Percentiles rank a stretch among this genome's conserved stretches.
Evolutionary conservation across 2,113 vertebrate species (phyloP).

Genomic region (Saguinus imperator): DNA sequence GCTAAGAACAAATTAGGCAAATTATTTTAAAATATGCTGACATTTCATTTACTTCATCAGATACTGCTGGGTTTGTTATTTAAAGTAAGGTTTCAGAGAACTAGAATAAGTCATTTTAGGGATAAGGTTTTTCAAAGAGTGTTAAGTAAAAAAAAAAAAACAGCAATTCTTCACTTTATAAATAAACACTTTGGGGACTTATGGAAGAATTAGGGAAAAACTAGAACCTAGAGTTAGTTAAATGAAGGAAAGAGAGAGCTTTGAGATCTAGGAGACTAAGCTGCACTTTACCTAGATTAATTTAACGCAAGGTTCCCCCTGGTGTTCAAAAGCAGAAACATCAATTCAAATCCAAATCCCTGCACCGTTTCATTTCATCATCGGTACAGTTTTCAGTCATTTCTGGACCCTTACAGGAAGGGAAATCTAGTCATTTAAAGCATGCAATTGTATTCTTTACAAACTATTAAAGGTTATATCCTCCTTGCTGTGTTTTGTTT

Average conservation of each 20-base stretch:
- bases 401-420: neutral
- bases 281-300: neutral
- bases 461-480: neutral
- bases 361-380: neutral
- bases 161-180: neutral
- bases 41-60: neutral
- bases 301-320: slow-evolving; percentile 38
- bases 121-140: neutral
- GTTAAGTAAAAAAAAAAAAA: neutral
- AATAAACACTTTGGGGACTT: neutral
- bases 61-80: slow-evolving; percentile 2
- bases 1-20: neutral
- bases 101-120: neutral
- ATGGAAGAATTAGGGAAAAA: neutral
- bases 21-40: neutral
- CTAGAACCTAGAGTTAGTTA: neutral
- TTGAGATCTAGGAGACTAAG: neutral
- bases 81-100: slow-evolving; percentile 21
- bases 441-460: neutral
- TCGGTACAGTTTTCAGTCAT: neutral
- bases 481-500: neutral
- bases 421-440: neutral
- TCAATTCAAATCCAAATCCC: neutral
- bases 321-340: slow-evolving; percentile 34
- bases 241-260: neutral